Conservation (phyloP, 2,797 vertebrate species). For the Rhabdomys pumilio region DNA sequence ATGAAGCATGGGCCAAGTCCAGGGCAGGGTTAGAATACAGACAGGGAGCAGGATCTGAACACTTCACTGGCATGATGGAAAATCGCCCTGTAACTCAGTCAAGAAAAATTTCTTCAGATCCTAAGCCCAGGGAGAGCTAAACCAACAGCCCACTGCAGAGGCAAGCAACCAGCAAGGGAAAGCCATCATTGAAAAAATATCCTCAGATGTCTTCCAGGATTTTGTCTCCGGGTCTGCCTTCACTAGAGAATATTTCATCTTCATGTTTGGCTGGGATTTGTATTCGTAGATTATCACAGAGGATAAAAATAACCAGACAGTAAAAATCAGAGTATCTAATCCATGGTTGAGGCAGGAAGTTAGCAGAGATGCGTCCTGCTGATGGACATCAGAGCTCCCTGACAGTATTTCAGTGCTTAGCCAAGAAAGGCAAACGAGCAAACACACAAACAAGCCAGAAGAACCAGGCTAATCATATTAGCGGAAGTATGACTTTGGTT, state of each 20-base stretch:
- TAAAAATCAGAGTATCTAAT: background rate
- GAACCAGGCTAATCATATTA: background rate
- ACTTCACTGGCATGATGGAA: background rate
- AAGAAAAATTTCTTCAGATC: background rate
- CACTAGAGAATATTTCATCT: background rate
- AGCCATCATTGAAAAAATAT: background rate
- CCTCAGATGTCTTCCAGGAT: background rate
- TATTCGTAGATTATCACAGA: background rate
- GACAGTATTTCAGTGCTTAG: background rate
- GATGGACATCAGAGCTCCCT: background rate
- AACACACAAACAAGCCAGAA: background rate
- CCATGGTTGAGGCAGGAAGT: background rate
- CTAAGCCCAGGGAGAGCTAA: background rate
- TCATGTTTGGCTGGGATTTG: background rate
- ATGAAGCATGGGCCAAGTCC: background rate
- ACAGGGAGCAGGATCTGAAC: background rate
- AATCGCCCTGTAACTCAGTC: background rate
- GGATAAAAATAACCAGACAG: background rate
- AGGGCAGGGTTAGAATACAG: rapidly evolving
- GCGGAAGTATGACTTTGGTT: background rate
- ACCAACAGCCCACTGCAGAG: background rate
- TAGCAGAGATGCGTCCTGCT: rapidly evolving
- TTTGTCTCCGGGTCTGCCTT: background rate
- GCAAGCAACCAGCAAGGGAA: background rate
- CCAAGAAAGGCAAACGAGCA: background rate